Base-by-base conservation (phyloP, 1,140 invertebrate genomes). In the Drosophila ironensis region DNA sequence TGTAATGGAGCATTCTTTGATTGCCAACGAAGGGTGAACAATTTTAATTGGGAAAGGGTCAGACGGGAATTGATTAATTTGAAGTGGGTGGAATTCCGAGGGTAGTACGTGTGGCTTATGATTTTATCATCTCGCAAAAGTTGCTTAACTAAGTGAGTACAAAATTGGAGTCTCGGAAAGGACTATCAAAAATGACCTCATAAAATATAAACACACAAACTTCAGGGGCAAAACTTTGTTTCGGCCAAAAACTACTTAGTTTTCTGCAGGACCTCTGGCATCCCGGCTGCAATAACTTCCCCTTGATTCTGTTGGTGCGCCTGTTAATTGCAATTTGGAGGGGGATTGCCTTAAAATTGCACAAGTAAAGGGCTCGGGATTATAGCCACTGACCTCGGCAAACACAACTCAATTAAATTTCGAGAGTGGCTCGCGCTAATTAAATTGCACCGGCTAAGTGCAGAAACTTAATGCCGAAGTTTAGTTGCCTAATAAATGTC, bases 251-350 rank as follows among this genome's bases (percentile, higher is more conserved):
- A n/a, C n/a, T n/a, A n/a, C n/a, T n/a, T n/a, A n/a, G n/a, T n/a
- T n/a, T n/a, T n/a, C n/a, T n/a, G n/a, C n/a, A 33, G 37, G 22
- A 60, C 37, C 54, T 57, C 48, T n/a, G 22, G 14, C 14, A 20
- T 17, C 33, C 33, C 16, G 14, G 25, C 37, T 33, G 56, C 14
- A 60, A 56, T 42, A 57, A 42, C 51, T 60, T 57, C 56, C 25
- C 42, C 41, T 35, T 42, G 14, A 11, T 37, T 40, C 33, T 60
- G 37, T 33, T 6, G 56, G 51, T 33, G 16, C 24, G 56, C 51
- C 56, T 60, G 14, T 22, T 60, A 60, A 60, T 60, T 60, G 53
- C 37, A 60, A 37, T 60, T 60, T 42, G 25, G 37, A 33, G 30
- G 20, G 47, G 47, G 33, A 60, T 57, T 60, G 51, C 51, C 51